These are phyloP conservation scores for Mythimna loreyi DNA, from an alignment of 2,888 invertebrate species.

Conservation along the genomic window DNA sequence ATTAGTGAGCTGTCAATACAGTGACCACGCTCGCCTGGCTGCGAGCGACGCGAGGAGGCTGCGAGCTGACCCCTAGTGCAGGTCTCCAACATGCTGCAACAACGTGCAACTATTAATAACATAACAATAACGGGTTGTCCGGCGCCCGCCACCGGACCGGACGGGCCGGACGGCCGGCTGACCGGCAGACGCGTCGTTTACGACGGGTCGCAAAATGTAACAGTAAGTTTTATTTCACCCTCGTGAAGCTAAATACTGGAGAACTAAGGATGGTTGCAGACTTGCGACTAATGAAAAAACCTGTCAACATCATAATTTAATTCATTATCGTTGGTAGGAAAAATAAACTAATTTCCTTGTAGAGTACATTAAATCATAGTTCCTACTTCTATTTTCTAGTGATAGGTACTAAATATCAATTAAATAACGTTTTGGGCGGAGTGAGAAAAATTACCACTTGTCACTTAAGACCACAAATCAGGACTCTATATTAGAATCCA, in stretches of 20 bases:
- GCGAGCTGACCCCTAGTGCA: conserved; percentile 12
- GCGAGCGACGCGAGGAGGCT: conserved; percentile 2
- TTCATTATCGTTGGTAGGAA: too few relatives aligned
- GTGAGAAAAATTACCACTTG: too few relatives aligned
- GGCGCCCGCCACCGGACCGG: background rate
- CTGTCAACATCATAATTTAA: background rate
- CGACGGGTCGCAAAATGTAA: conserved; percentile 48
- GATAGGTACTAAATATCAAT: too few relatives aligned
- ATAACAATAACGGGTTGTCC: conserved; percentile 15
- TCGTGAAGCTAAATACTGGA: conserved; percentile 15
- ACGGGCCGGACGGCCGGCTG: background rate
- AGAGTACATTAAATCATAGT: too few relatives aligned
- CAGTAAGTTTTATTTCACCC: conserved; percentile 48
- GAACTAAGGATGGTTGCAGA: conserved; percentile 6
- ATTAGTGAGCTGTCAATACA: conserved; percentile 26
- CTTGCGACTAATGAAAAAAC: conserved; percentile 1
- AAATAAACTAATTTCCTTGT: too few relatives aligned
- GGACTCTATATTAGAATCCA: too few relatives aligned
- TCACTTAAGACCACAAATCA: too few relatives aligned
- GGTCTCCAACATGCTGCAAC: conserved; percentile 1
- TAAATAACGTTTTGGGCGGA: too few relatives aligned
- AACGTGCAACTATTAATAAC: conserved; percentile 6
- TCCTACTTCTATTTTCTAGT: too few relatives aligned
- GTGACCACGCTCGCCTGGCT: conserved; percentile 8
- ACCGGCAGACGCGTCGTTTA: conserved; percentile 16